Evolutionary conservation across 2,797 vertebrate species (phyloP).

Genomic region (Mionectes olivaceus): DNA sequence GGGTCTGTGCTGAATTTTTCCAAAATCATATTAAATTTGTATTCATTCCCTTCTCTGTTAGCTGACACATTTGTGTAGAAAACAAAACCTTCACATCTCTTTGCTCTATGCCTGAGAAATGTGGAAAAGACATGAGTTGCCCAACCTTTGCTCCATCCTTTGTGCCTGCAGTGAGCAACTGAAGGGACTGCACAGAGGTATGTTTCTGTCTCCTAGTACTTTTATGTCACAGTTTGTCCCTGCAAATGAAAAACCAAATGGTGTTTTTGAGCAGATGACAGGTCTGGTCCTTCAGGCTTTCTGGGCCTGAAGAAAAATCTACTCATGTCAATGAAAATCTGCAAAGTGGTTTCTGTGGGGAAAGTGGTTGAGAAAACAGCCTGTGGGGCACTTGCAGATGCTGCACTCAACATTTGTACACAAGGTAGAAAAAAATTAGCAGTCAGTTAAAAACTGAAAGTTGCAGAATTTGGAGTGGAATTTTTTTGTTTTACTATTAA

Average conservation of each 20-base stretch:
- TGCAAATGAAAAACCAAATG: slow-evolving; percentile 21
- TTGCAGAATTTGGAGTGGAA: neutral
- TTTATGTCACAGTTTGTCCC: slow-evolving; percentile 2
- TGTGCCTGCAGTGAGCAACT: neutral
- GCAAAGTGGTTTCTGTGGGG: neutral
- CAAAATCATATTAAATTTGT: neutral
- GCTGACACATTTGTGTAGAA: neutral
- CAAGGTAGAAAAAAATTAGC: neutral
- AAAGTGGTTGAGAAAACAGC: slow-evolving; percentile 12
- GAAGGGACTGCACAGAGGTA: neutral
- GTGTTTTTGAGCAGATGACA: neutral
- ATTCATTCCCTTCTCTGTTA: neutral
- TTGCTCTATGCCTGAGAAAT: neutral
- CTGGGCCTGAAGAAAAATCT: neutral
- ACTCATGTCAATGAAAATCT: neutral
- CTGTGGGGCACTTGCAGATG: neutral
- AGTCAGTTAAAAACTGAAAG: neutral
- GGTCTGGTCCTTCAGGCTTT: slow-evolving; percentile 34
- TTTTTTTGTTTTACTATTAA: neutral
- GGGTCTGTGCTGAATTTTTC: neutral
- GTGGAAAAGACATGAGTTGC: neutral
- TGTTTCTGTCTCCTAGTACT: neutral
- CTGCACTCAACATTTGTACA: neutral
- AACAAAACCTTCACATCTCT: neutral
- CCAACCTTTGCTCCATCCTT: neutral